These are phyloP conservation scores for Heliconius ismenius DNA, from an alignment of 2,888 invertebrate genomes.

Conservation along the genomic window DNA sequence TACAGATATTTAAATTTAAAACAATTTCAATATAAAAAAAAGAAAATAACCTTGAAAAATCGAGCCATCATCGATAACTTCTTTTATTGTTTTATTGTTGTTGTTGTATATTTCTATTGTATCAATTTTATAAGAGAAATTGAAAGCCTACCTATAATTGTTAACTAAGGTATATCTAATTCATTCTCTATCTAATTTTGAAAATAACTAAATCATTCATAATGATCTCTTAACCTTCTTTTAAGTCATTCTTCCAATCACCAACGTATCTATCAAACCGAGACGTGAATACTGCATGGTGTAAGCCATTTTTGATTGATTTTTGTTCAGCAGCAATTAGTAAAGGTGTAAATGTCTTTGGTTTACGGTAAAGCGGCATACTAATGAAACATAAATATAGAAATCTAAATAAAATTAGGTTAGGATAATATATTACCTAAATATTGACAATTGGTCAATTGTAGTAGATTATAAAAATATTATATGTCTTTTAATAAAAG, in stretches of 20 bases:
- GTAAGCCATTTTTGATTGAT: constrained; percentile 80
- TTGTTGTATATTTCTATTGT: no score
- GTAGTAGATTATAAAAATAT: background rate
- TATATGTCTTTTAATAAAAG: background rate
- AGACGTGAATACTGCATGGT: constrained; percentile 80
- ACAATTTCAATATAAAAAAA: no score
- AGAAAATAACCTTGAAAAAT: no score
- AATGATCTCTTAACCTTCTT: constrained; percentile 58
- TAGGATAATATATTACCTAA: background rate
- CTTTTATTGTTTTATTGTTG: no score
- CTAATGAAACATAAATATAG: constrained; percentile 1
- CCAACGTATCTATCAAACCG: constrained; percentile 81
- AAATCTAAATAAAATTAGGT: background rate
- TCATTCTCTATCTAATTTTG: background rate
- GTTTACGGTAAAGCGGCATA: constrained; percentile 74
- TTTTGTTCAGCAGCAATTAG: constrained; percentile 65
- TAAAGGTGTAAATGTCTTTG: constrained; percentile 66
- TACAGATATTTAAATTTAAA: no score
- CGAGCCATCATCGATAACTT: no score
- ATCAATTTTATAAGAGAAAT: no score
- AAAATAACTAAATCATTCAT: background rate
- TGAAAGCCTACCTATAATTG: background rate
- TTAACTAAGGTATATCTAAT: background rate
- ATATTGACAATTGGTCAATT: constrained; percentile 6
- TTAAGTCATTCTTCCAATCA: constrained; percentile 82